Evolutionary conservation across 2,888 invertebrate genomes (phyloP), one percentile per base, ranked within the genome.

Genomic region (Macropis europaea): DNA sequence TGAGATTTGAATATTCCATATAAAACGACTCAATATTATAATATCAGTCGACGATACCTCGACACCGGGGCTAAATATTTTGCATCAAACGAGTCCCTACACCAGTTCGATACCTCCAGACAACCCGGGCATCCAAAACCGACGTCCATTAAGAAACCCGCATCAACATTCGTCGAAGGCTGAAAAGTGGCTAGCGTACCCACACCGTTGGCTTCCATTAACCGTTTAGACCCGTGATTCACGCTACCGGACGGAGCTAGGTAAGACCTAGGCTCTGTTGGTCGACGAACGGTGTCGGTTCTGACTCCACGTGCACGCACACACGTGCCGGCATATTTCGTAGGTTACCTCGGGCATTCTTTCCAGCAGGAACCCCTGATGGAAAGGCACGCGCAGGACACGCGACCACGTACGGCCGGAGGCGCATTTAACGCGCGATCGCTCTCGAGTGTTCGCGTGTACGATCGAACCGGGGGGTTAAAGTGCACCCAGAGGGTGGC

Each of bases 401-500:
- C 86, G 78, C 79, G 76, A 77, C 86, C 84, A 77, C 83, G 83
- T 85, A 82, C 87, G 86, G 82, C 85, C 83, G 80, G 73, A 79
- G 83, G 83, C 88, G 85, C 88, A 88, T 89, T 89, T 89, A 89
- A 89, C 88, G 89, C 87, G 88, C 89, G 86, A 86, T 87, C 85
- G 85, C 86, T 84, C 80, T 86, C 82, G 83, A 86, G 86, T 85
- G 81, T 61, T 79, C 82, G 82, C 81, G 82, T 76, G 71, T 42
- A 54, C 19, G 32, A 24, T 26, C 48, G 54, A 42, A 57, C 47
- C 50, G 47, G 73, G 76, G 78, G 73, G 68, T 71, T 67, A 61
- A 71, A 77, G 63, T 52, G 74, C 67, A 40, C 73, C 42, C 67
- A 50, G 47, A 52, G 40, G 52, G 68, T 54, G 53, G 48, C 40